A percentile compares a stretch with the other conserved stretches of the same genome.
phyloP scores from a whole-genome alignment of 2,797 vertebrate species.

The Clarias fuscus region DNA sequence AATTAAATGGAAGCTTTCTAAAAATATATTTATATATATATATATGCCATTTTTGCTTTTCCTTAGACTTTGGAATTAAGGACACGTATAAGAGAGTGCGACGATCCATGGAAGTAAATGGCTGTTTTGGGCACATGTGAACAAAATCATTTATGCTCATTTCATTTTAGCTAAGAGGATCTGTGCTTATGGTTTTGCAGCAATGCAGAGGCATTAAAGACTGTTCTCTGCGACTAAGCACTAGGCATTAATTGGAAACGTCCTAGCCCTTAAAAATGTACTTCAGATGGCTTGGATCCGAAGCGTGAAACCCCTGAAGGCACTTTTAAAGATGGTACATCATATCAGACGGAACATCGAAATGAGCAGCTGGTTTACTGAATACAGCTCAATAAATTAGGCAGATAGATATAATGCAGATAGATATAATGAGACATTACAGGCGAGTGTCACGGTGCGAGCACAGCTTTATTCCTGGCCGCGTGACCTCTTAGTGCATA shows the following conservation, averaged over 20 bases:
- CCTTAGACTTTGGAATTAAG: neutral
- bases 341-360: conserved; percentile 30
- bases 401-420: conserved; percentile 11
- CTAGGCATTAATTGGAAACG: conserved; percentile 25
- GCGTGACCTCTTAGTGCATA: neutral
- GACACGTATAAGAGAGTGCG: neutral
- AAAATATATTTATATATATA: no score
- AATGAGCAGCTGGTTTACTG: conserved; percentile 40
- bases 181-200: neutral
- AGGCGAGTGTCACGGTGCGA: neutral
- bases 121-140: neutral
- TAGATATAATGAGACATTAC: conserved; percentile 22
- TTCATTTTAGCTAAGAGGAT: neutral
- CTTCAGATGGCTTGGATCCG: conserved; percentile 25
- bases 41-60: neutral
- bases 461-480: neutral
- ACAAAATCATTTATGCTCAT: neutral
- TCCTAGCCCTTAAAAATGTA: conserved; percentile 25
- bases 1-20: neutral
- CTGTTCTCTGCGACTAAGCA: conserved; percentile 28
- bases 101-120: neutral
- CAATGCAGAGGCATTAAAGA: conserved; percentile 26
- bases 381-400: conserved; percentile 22
- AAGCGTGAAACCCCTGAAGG: conserved; percentile 26
- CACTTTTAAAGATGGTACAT: conserved; percentile 33